Conservation (phyloP, 2,888 invertebrate genomes). For the Gastracanthus pulcherrimus region DNA sequence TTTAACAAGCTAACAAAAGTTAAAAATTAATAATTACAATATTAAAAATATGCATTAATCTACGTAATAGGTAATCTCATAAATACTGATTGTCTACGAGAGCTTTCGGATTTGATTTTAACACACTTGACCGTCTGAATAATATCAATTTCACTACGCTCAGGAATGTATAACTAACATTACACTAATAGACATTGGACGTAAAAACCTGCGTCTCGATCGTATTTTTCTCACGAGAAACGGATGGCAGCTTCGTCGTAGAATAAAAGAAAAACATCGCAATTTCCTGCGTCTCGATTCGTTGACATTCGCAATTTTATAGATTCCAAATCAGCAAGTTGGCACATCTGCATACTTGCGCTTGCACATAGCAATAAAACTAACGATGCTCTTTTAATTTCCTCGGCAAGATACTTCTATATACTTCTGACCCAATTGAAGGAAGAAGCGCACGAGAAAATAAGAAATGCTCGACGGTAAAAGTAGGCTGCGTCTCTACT, state of each 20-base stretch:
- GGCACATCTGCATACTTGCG: no score
- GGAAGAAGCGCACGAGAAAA: neutral
- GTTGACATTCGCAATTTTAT: no score
- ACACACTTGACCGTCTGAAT: neutral
- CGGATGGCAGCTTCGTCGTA: no score
- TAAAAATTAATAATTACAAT: neutral
- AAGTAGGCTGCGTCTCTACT: constrained; percentile 26
- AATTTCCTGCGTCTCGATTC: no score
- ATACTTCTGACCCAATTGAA: constrained; percentile 6
- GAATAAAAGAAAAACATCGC: no score
- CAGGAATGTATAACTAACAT: no score
- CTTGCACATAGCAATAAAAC: no score
- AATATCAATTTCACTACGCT: neutral
- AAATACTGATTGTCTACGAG: constrained; percentile 3
- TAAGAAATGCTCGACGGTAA: neutral
- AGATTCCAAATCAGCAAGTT: no score
- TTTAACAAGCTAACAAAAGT: neutral
- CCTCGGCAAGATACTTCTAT: neutral
- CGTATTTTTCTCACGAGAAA: no score
- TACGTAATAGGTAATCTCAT: neutral
- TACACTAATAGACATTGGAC: no score
- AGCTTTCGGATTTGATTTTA: neutral
- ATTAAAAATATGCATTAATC: neutral
- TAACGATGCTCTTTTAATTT: neutral
- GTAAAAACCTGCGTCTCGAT: no score